A percentile compares a stretch with the other conserved stretches of the same genome.
phyloP scores from a whole-genome alignment of 37 sponge, comb jelly and placozoan genomes.

The Ianthella basta region DNA sequence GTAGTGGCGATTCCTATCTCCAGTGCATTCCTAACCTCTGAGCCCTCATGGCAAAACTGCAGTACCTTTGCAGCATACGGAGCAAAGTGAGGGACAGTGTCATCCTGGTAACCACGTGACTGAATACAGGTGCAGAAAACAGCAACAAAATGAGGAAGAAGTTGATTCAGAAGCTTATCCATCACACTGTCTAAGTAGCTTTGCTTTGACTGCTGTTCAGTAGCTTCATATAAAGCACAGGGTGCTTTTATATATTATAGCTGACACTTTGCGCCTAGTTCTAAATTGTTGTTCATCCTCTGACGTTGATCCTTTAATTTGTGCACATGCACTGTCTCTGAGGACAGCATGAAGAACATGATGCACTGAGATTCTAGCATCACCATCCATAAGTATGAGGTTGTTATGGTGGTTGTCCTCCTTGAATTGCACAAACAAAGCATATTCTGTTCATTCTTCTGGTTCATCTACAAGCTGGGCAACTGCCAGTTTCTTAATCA shows the following conservation, averaged over 20 bases:
- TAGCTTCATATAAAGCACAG: neutral
- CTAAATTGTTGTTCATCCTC: too few relatives aligned
- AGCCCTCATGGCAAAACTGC: neutral
- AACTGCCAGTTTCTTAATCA: neutral
- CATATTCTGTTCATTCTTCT: neutral
- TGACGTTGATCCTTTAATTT: too few relatives aligned
- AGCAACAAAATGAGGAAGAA: constrained; percentile 2
- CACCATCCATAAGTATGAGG: neutral
- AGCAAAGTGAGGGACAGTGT: neutral
- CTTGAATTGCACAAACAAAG: neutral
- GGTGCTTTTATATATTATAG: neutral
- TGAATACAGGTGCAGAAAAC: neutral
- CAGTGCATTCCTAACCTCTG: neutral
- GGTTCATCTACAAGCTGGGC: too few relatives aligned
- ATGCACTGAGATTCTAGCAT: neutral
- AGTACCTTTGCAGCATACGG: neutral
- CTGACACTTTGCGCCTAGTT: too few relatives aligned
- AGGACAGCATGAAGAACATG: neutral
- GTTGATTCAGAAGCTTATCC: neutral
- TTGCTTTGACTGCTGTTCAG: neutral
- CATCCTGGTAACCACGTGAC: neutral
- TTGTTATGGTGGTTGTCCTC: neutral
- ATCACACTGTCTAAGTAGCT: neutral
- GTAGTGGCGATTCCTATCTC: neutral
- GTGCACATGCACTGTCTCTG: neutral